These are phyloP conservation scores for Astreopora myriophthalma DNA, from an alignment of 64 coral and sea anemone species.

Conservation along the genomic window DNA sequence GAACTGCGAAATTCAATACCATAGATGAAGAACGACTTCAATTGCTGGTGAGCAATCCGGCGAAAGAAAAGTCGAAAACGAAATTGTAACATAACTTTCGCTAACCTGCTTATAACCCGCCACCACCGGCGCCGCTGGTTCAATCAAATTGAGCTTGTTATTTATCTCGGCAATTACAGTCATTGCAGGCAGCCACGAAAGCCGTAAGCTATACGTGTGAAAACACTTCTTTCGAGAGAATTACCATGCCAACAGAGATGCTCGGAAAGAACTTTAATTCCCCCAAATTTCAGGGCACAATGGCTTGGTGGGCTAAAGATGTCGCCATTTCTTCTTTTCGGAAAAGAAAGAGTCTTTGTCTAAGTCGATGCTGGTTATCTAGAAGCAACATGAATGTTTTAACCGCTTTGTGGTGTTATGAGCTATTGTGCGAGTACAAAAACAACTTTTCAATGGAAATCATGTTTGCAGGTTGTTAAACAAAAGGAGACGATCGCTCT, in stretches of 20 bases:
- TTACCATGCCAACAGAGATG: conserved; percentile 35
- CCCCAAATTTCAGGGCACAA: conserved; percentile 5
- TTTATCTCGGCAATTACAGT: neutral
- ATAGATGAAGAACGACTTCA: neutral
- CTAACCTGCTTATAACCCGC: neutral
- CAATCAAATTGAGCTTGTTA: neutral
- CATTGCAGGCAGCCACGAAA: neutral
- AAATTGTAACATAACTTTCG: neutral
- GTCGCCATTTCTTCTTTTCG: neutral
- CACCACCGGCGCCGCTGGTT: neutral
- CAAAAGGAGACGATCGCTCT: neutral
- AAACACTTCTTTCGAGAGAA: neutral
- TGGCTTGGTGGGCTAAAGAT: neutral
- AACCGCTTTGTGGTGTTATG: neutral
- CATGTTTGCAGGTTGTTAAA: conserved; percentile 1
- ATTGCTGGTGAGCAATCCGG: neutral
- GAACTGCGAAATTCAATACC: neutral
- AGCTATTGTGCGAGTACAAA: conserved; percentile 8
- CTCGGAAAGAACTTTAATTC: conserved; percentile 45
- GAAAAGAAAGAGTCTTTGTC: neutral
- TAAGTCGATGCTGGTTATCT: neutral
- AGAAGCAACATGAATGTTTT: neutral
- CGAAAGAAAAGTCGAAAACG: neutral
- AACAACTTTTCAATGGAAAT: neutral
- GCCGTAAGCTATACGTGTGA: neutral